Conservation (phyloP, 1,140 invertebrate species). For the Dendroctonus ponderosae region DNA sequence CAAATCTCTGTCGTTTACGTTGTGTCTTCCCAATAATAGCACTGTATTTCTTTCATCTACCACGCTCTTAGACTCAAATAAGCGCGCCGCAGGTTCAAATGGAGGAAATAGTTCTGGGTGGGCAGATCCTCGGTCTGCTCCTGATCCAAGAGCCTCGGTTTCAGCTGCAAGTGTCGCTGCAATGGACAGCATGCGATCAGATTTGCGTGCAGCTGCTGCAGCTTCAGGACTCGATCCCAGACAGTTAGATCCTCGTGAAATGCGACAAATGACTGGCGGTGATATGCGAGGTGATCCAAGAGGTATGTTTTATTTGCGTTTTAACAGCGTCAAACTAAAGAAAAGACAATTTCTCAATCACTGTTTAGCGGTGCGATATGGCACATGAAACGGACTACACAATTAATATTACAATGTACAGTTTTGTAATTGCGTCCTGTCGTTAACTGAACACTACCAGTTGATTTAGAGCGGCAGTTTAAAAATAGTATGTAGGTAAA, state of each 20-base stretch:
- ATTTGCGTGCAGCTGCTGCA: conserved; percentile 40
- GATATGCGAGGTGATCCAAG: conserved; percentile 68
- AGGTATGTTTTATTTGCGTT: conserved; percentile 48
- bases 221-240: conserved; percentile 42
- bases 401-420: too few species aligned
- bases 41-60: conserved; percentile 13
- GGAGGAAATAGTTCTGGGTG: conserved; percentile 35
- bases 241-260: conserved; percentile 64
- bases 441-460: too few species aligned
- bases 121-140: conserved; percentile 33
- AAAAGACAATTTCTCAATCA: neutral
- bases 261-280: conserved; percentile 56
- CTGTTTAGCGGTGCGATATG: too few species aligned
- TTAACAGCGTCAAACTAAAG: neutral
- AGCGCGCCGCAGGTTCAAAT: conserved; percentile 24
- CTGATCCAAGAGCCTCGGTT: conserved; percentile 49
- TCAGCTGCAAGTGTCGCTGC: conserved; percentile 23
- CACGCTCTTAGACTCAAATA: conserved; percentile 10
- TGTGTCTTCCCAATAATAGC: neutral
- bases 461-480: too few species aligned
- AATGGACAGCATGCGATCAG: conserved; percentile 21
- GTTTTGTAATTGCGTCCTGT: too few species aligned
- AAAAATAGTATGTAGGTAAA: too few species aligned
- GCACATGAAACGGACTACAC: too few species aligned
- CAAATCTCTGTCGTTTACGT: neutral